Percentiles rank a stretch among this genome's conserved stretches.
Conservation (phyloP, 2,797 vertebrate species). For the Meriones psammophilus region DNA sequence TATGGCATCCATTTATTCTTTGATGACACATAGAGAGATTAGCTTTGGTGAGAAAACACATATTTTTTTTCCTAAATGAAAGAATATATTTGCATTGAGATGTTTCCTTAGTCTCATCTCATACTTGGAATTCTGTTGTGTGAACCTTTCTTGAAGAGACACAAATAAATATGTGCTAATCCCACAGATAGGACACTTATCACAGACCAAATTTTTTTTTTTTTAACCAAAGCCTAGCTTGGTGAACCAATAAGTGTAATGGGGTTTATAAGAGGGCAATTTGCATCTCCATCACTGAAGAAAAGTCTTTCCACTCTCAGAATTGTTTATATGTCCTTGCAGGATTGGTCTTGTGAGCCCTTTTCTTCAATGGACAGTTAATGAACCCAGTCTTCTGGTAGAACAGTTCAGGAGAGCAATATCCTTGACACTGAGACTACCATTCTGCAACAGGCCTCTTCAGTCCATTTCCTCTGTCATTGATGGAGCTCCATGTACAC, state of each 20-base stretch:
- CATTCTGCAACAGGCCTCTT: neutral
- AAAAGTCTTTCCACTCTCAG: neutral
- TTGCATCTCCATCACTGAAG: neutral
- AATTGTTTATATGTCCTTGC: neutral
- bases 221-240: neutral
- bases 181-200: neutral
- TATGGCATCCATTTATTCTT: neutral
- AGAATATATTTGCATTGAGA: neutral
- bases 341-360: too few species aligned
- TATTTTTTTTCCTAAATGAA: neutral
- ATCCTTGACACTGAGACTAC: neutral
- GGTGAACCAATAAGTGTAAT: neutral
- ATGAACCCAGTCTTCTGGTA: neutral
- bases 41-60: conserved; percentile 4
- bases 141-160: neutral
- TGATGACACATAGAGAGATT: neutral
- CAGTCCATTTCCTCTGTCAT: too few species aligned
- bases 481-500: neutral
- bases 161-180: neutral
- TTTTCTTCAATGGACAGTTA: neutral
- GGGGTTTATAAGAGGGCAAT: neutral
- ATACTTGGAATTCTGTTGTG: neutral
- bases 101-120: neutral
- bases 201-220: neutral
- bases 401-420: neutral